These are phyloP conservation scores for Camponotus fellah DNA, from an alignment of 2,888 invertebrate genomes.

Conservation along the genomic window DNA sequence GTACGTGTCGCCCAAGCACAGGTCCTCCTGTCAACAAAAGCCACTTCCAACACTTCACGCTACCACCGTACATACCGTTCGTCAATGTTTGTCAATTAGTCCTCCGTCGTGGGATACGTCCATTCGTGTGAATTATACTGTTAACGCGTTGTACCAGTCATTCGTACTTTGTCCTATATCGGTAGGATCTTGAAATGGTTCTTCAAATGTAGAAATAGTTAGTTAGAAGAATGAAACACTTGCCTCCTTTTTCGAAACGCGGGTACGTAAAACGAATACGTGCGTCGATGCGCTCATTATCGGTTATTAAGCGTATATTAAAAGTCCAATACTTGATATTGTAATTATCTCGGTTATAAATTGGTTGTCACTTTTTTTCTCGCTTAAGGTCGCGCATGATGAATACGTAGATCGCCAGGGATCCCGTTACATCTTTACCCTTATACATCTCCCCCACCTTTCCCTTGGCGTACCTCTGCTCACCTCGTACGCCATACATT, in stretches of 20 bases:
- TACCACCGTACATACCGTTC: slow-evolving; percentile 71
- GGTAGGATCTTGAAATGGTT: slow-evolving; percentile 16
- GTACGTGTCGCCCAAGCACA: slow-evolving; percentile 73
- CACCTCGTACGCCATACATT: slow-evolving; percentile 63
- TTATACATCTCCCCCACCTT: slow-evolving; percentile 64
- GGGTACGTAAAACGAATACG: slow-evolving; percentile 53
- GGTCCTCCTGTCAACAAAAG: slow-evolving; percentile 81
- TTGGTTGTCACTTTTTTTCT: slow-evolving; percentile 83
- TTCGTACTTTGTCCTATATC: neutral
- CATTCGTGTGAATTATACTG: slow-evolving; percentile 59
- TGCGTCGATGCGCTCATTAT: slow-evolving; percentile 75
- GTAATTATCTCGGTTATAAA: slow-evolving; percentile 84
- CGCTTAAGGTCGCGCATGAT: slow-evolving; percentile 82
- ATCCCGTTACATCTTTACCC: slow-evolving; percentile 82
- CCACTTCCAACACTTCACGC: slow-evolving; percentile 73
- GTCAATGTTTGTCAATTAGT: slow-evolving; percentile 84
- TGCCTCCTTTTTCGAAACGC: slow-evolving; percentile 4
- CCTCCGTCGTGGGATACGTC: slow-evolving; percentile 69
- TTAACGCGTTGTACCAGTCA: neutral
- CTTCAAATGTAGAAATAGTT: neutral
- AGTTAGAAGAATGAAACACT: slow-evolving; percentile 3
- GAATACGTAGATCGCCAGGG: slow-evolving; percentile 81
- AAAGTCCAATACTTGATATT: slow-evolving; percentile 81
- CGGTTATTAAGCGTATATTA: slow-evolving; percentile 78
- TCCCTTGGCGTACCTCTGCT: slow-evolving; percentile 59